Base-by-base conservation (phyloP, 1,140 invertebrate species). In the Zaprionus taronus region DNA sequence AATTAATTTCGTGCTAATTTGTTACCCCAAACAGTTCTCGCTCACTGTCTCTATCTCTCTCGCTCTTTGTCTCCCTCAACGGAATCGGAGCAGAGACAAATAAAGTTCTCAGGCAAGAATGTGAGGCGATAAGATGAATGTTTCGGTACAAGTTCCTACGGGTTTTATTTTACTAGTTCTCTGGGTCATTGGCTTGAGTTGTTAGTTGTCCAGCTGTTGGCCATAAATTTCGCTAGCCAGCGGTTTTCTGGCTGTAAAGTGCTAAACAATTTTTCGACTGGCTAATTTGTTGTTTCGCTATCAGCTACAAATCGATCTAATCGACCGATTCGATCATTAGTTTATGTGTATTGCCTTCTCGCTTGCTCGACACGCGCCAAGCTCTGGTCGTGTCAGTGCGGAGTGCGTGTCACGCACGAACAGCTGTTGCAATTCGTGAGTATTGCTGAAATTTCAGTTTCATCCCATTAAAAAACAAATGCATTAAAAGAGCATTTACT, bases 1-100 rank as follows among this genome's bases (percentile, higher is more conserved):
- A 87, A 87, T 87, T 87, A 87, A 87, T 83, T 86, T 81, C 31
- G 79, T 81, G 81, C 85, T 79, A 83, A 87, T 87, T 78, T 75
- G 67, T 77, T 79, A 63, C 49, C 24, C 28, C 38, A 31, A 24
- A 61, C 44, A 60, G 34, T 68, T 63, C 34, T 47, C 61, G 17
- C 24, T 47, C 17, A 4, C 44, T 62, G 26, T 26, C 58, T 63
- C n/a, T 38, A 17, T 14, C 20, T 36, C 17, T 17, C 34, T 28
- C 28, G 17, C 57, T 61, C 26, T 28, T 6, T 26, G 47, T 67
- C 53, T 36, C 44, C 12, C n/a, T 22, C 44, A 49, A 7, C 34
- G 49, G 56, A 61, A 67, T 53, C 56, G 26, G 65, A 67, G 60
- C 71, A 31, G 56, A 56, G 56, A 56, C 56, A 62, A 57, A 62